Base-by-base conservation (phyloP, 2,113 vertebrate species). In the Poeciliopsis turrubarensis region DNA sequence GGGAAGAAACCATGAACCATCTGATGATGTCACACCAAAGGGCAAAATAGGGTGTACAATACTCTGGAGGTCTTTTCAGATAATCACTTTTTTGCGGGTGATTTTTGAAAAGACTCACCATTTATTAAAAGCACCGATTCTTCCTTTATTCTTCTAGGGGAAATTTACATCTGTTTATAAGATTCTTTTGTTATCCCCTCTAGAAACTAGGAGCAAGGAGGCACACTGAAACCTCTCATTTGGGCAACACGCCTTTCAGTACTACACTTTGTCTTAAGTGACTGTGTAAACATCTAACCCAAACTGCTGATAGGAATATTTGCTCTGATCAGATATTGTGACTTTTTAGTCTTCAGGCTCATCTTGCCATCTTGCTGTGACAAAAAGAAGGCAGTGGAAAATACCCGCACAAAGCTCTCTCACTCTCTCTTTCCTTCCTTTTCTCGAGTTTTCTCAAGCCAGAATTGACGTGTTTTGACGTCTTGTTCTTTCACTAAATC, bases 101-200 rank as follows among this genome's bases (percentile, higher is more conserved):
- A 10, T 61, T 47, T 74, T 68, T 37, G 67, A 31, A 70, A 65
- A 39, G 60, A 14, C n/a, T 26, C 65, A 1, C 34, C 41, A 64
- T 26, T n/a, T 5, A 68, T 60, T 76, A 63, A n/a, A 79, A 77
- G 72, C 44, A 65, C 31, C n/a, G 60, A 37, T 61, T 74, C 22
- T 72, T 22, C 29, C 64, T 19, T 75, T 74, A n/a, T 78, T 67
- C 70, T 72, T 80, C 26, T 30, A 15, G 34, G 3, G 17, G 12
- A 25, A 51, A 79, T 85, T 86, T 73, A 71, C 75, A 85, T 91
- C 78, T 88, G 64, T 84, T 82, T 75, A 6, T 29, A 32, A 69
- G 27, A 34, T 75, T 1, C 65, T 3, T 47, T 39, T 51, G 13
- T 70, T 39, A n/a, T 26, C 1, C 17, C 10, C 51, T n/a, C 12